A percentile compares a stretch with the other conserved stretches of the same genome.
Conservation (phyloP, 92 coral and sea anemone species). For the Galaxea fascicularis region DNA sequence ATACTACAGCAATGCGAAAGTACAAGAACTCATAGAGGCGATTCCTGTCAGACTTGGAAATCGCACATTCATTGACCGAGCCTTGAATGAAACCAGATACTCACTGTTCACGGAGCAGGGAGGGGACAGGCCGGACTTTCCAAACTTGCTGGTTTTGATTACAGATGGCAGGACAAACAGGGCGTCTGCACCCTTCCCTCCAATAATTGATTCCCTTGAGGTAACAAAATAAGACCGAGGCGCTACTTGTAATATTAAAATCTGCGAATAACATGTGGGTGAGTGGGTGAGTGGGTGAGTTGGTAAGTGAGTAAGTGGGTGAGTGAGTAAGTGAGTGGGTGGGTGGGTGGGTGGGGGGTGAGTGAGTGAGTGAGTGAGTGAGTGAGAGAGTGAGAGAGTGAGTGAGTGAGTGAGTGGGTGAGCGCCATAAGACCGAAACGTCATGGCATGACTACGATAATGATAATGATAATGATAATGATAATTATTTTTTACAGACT, state of each 20-base stretch:
- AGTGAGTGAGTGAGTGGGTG: too few species aligned
- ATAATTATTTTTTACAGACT: too few species aligned
- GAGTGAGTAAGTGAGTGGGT: too few species aligned
- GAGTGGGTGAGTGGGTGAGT: too few species aligned
- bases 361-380: too few species aligned
- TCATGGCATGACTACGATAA: too few species aligned
- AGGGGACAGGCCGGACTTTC: constrained; percentile 9
- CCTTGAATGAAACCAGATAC: background rate
- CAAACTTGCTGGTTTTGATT: constrained; percentile 14
- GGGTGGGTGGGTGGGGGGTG: too few species aligned
- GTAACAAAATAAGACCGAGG: background rate
- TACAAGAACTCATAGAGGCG: background rate
- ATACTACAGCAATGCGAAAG: background rate
- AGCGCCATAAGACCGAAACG: too few species aligned
- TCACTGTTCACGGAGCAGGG: constrained; percentile 1
- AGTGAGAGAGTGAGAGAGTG: too few species aligned
- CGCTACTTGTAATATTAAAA: background rate
- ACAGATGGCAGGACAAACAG: constrained; percentile 22
- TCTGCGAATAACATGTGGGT: background rate
- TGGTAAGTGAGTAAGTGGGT: too few species aligned
- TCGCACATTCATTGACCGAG: constrained; percentile 11
- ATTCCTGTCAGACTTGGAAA: background rate
- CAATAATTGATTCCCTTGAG: background rate
- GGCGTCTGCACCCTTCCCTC: background rate
- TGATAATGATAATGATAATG: too few species aligned